Base-by-base conservation (phyloP, 2,797 vertebrate species). In the Picus viridis region DNA sequence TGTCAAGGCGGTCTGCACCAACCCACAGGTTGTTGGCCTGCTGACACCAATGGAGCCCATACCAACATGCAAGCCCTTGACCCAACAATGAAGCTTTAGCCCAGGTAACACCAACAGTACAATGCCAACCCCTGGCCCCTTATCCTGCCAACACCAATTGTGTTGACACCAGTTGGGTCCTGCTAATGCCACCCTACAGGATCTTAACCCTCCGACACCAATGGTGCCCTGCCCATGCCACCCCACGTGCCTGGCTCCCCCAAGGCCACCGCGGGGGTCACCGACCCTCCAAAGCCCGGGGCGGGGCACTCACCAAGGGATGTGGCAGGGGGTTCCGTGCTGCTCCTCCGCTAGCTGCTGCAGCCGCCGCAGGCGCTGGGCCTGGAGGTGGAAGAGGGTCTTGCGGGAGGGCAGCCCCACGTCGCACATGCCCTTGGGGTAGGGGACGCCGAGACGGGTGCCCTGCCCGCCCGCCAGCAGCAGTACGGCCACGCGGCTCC, bases 371-470 rank as follows among this genome's bases (percentile, higher is more conserved):
- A 99, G 99, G 81, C 99, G 98, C 91, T 99, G 99, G 6, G 99
- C 99, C 97, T 99, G 99, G 86, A 99, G 99, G 97, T 99, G 99
- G 97, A 99, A 99, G 90, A 99, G 99, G 41, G 98, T 99, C 98
- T 99, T 99, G 96, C 97, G 98, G 68, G 99, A 99, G 5, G 98
- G 99, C 94, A 99, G 97, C 49, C 98, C 98, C 27, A 99, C 98
- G 68, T 99, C 98, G 81, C 98, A 99, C 99, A 99, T 99, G 95
- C 99, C 99, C 97, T 99, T 99, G 63, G 99, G 99, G 96, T 99
- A 99, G 11, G 98, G 96, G 80, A 99, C 99, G 27, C 99, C 99
- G 57, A 99, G 98, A 74, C 99, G 97, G 65, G 99, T 99, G 19
- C 99, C 99, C 95, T 99, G 99, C 62, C 99, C 99, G 22, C 99